phyloP scores from a whole-genome alignment of 2,888 invertebrate species.

The Cheilosia grossa region DNA sequence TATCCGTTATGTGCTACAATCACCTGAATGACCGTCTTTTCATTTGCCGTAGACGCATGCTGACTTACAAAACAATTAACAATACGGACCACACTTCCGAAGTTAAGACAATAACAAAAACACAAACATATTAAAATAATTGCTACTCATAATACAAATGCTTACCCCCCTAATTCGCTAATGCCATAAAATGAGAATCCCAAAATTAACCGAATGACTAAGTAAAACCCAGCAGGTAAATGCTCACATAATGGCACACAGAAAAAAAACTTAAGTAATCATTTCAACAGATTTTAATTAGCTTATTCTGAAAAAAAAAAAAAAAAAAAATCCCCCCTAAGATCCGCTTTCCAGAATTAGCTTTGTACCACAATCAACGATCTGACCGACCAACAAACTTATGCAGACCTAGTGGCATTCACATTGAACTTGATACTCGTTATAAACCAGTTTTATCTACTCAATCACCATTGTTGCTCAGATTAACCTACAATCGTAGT shows the following conservation, averaged over 20 bases:
- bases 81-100: too few relatives aligned
- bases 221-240: too few relatives aligned
- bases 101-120: background rate
- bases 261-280: too few relatives aligned
- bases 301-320: too few relatives aligned
- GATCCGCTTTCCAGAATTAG: background rate
- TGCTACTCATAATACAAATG: too few relatives aligned
- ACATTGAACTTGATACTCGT: slow-evolving; percentile 39
- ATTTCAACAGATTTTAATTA: too few relatives aligned
- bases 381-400: background rate
- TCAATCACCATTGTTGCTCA: slow-evolving; percentile 5
- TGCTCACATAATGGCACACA: too few relatives aligned
- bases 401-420: slow-evolving; percentile 21
- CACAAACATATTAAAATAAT: background rate
- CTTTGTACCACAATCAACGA: background rate
- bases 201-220: too few relatives aligned
- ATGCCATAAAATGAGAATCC: background rate
- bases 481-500: slow-evolving; percentile 14
- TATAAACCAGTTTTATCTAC: slow-evolving; percentile 21
- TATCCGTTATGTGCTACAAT: too few relatives aligned
- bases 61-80: too few relatives aligned
- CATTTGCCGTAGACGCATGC: too few relatives aligned
- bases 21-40: too few relatives aligned
- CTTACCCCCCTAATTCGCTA: background rate
- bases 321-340: background rate